Conservation (phyloP, 2,113 vertebrate genomes). For the Rafetus swinhoei region DNA sequence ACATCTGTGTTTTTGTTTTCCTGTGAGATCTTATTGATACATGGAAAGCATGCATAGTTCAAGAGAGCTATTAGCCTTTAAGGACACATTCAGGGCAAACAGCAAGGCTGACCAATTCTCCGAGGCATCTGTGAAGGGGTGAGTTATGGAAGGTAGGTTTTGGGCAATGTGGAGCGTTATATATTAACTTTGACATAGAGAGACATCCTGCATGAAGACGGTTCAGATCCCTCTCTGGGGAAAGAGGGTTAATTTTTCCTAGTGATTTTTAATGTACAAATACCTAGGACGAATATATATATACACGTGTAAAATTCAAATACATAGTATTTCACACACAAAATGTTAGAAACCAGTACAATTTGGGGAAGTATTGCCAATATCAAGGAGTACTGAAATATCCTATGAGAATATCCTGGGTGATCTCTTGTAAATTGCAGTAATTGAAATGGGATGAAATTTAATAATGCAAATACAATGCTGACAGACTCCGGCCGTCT, state of each 20-base stretch:
- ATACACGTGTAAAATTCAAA: background rate
- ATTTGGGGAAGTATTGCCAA: background rate
- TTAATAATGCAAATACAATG: no score
- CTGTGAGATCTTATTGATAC: background rate
- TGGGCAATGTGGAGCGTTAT: fast-evolving
- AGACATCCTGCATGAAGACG: fast-evolving
- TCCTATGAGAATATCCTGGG: no score
- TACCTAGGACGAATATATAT: background rate
- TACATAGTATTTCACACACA: background rate
- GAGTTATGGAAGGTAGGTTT: fast-evolving
- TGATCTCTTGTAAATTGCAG: no score
- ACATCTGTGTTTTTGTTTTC: fast-evolving
- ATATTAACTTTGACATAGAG: background rate
- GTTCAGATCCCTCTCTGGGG: background rate
- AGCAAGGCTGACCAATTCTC: background rate
- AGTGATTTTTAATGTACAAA: background rate
- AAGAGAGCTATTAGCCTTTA: background rate
- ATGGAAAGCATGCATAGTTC: background rate
- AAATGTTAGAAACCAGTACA: background rate
- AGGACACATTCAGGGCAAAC: background rate
- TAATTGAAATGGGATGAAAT: no score
- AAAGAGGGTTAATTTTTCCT: background rate
- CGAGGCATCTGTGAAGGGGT: fast-evolving
- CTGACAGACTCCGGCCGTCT: no score
- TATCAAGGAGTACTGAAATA: no score